Base-by-base conservation (phyloP, 2,888 invertebrate genomes). In the Platycheirus albimanus region DNA sequence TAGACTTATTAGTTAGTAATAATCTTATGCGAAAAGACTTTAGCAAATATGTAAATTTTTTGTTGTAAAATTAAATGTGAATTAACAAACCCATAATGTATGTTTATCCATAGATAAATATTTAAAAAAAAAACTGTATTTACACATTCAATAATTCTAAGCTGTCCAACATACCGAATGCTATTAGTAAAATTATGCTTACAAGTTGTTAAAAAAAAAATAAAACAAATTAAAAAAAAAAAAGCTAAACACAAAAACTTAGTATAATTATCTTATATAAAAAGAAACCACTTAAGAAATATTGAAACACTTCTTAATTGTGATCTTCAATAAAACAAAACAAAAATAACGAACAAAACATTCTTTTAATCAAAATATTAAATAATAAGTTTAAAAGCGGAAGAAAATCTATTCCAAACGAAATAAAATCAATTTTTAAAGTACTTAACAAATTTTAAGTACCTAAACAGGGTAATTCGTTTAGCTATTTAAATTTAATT, bases 391-490 rank as follows among this genome's bases (percentile, higher is more conserved):
- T 43, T 1, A 24, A 43, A 43, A 2, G 11, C 10, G 20, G 17
- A 45, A 19, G 20, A 24, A 17, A 45, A 61, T 15, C 11, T 28
- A 19, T 24, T 47, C 41, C 20, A 77, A 71, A 71, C 56, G 51
- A 74, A 72, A 54, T 47, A 72, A 51, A 28, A 61, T 20, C 24
- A 72, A 54, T 69, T 49, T 38, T 61, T 28, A 80, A 36, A 41
- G 74, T 74, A 69, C 67, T 74, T 38, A 30, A 7, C 24, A n/a
- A 41, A 30, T 15, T 36, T 36, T 28, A 45, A 66, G 80, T 70
- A 80, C 80, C 64, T 33, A 52, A 77, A 83, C 81, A 83, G 81
- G 81, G 81, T 83, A 83, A 69, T 77, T 72, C 7, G 54, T 63
- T 52, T 28, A 43, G 3, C 24, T 5, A 30, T 58, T 17, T 66